These are phyloP conservation scores for Elysia crispata DNA, from an alignment of 2,888 invertebrate genomes.

Conservation along the genomic window DNA sequence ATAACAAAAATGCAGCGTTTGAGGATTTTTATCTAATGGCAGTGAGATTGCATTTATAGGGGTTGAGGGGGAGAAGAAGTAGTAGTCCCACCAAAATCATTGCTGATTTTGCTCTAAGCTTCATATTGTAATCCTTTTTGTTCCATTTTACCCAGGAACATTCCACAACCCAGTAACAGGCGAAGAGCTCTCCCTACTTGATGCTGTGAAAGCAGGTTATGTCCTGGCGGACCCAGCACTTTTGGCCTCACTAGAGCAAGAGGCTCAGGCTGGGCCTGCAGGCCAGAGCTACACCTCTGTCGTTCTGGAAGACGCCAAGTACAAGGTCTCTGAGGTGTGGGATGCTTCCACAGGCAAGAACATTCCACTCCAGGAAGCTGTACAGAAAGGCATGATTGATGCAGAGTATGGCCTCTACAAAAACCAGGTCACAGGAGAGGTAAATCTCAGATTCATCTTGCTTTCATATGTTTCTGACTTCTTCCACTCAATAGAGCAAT, in stretches of 20 bases:
- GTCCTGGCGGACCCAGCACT: constrained; percentile 77
- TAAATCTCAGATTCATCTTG: constrained; percentile 25
- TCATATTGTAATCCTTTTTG: background rate
- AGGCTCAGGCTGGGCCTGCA: constrained; percentile 57
- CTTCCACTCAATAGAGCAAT: no score
- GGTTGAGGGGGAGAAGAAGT: background rate
- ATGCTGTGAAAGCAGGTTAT: constrained; percentile 85
- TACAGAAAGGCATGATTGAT: constrained; percentile 69
- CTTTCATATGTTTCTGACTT: no score
- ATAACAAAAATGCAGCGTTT: no score
- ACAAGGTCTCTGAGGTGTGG: constrained; percentile 61
- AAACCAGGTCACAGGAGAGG: constrained; percentile 69
- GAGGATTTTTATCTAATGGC: no score
- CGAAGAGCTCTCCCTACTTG: constrained; percentile 81
- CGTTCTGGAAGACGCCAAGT: constrained; percentile 65
- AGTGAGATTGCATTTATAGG: no score
- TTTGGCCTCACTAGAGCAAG: constrained; percentile 49
- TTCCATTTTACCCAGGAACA: constrained; percentile 79
- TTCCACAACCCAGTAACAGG: constrained; percentile 78
- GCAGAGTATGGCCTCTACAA: constrained; percentile 67
- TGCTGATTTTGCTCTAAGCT: background rate
- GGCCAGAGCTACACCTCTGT: constrained; percentile 60
- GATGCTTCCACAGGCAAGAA: constrained; percentile 68
- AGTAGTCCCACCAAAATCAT: background rate
- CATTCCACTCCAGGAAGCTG: constrained; percentile 66